phyloP scores from a whole-genome alignment of 1,140 invertebrate species.

The Araneus ventricosus region DNA sequence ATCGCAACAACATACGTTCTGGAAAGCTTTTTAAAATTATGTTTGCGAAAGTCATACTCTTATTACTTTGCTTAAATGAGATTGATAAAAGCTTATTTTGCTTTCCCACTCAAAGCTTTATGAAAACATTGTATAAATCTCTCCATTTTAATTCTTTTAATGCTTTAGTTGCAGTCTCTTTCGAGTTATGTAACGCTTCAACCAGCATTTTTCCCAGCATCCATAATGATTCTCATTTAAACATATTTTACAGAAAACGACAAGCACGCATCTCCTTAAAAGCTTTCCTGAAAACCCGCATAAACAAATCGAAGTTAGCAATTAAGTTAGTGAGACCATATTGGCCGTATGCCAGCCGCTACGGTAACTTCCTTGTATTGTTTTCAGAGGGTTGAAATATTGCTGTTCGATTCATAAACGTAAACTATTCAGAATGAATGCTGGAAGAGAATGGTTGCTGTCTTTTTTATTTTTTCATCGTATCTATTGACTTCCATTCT shows the following conservation, averaged over 20 bases:
- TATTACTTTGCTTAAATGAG: too few species aligned
- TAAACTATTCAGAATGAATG: neutral
- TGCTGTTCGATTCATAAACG: conserved; percentile 14
- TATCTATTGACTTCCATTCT: neutral
- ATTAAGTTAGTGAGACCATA: conserved; percentile 32
- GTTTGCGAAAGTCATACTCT: too few species aligned
- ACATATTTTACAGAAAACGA: neutral
- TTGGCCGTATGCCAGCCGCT: conserved; percentile 3
- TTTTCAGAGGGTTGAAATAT: conserved; percentile 7
- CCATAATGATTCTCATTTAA: neutral
- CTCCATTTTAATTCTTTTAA: neutral
- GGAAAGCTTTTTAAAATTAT: too few species aligned
- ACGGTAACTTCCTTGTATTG: conserved; percentile 25
- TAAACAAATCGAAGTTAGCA: conserved; percentile 36
- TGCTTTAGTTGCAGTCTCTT: neutral
- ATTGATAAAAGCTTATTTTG: too few species aligned
- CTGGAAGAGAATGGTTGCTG: neutral
- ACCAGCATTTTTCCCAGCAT: neutral
- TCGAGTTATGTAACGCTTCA: neutral
- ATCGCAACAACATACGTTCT: too few species aligned
- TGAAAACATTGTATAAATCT: neutral
- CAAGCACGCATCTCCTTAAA: neutral
- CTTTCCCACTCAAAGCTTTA: too few species aligned
- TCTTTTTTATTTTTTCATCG: neutral
- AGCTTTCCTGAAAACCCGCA: neutral